phyloP scores from a whole-genome alignment of 2,797 vertebrate species.

The Acipenser ruthenus region DNA sequence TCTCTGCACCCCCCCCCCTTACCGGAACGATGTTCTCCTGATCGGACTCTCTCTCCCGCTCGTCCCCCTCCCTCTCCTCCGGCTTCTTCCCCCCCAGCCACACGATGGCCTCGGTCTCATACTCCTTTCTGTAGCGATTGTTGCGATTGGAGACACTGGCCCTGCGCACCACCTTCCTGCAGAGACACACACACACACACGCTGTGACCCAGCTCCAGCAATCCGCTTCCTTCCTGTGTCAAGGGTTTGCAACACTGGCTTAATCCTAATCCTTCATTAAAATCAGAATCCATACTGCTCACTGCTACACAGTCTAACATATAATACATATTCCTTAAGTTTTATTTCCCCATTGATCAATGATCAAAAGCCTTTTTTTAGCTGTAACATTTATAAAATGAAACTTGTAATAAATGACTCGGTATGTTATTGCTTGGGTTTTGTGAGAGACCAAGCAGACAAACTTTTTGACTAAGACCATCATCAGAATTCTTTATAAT shows the following conservation, averaged over 20 bases:
- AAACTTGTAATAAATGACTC: too few species aligned
- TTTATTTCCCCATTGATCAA: too few species aligned
- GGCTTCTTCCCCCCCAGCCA: slow-evolving; percentile 75
- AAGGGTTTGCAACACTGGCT: too few species aligned
- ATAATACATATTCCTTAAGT: too few species aligned
- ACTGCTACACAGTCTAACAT: neutral
- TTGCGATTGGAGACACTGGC: slow-evolving; percentile 91
- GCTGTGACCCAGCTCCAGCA: neutral
- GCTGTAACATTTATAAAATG: too few species aligned
- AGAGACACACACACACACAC: slow-evolving; percentile 13
- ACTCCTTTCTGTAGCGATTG: slow-evolving; percentile 90
- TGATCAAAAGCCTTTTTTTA: too few species aligned
- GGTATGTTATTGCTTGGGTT: too few species aligned
- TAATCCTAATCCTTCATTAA: too few species aligned
- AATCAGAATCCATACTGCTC: too few species aligned
- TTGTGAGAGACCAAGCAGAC: too few species aligned
- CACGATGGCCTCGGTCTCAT: slow-evolving; percentile 90
- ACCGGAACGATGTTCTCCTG: slow-evolving; percentile 77
- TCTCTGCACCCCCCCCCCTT: slow-evolving; percentile 17
- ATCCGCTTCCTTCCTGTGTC: neutral
- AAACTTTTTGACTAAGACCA: too few species aligned
- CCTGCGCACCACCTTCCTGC: slow-evolving; percentile 89
- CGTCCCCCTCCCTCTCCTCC: slow-evolving; percentile 56
- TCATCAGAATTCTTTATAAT: too few species aligned
- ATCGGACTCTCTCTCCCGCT: slow-evolving; percentile 71